phyloP scores from a whole-genome alignment of 2,888 invertebrate species.

The Pheosia gnoma region DNA sequence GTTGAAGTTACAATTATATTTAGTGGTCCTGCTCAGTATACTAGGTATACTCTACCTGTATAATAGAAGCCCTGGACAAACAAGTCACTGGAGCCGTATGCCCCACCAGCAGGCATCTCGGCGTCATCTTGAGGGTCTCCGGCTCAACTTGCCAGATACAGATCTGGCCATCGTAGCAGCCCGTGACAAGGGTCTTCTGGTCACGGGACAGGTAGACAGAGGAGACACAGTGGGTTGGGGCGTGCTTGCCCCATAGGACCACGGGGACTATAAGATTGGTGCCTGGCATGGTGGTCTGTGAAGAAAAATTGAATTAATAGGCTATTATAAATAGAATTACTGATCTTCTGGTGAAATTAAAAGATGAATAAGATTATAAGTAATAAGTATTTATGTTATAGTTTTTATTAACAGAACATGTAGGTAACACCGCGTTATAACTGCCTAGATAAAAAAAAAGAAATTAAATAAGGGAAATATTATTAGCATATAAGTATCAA shows the following conservation, averaged over 20 bases:
- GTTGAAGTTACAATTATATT: too few relatives aligned
- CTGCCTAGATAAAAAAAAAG: too few relatives aligned
- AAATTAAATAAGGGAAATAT: too few relatives aligned
- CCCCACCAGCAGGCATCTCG: constrained; percentile 95
- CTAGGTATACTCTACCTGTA: constrained; percentile 62
- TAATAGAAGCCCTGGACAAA: constrained; percentile 92
- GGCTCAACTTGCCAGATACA: constrained; percentile 95
- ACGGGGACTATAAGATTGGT: constrained; percentile 98
- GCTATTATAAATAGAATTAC: too few relatives aligned
- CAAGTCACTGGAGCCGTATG: constrained; percentile 97
- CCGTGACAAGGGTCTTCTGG: constrained; percentile 96
- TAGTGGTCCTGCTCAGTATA: too few relatives aligned
- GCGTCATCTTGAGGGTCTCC: constrained; percentile 93
- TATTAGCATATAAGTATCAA: too few relatives aligned
- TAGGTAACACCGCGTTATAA: too few relatives aligned
- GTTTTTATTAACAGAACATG: too few relatives aligned
- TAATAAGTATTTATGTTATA: too few relatives aligned
- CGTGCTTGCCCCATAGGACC: constrained; percentile 97
- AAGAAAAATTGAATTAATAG: constrained; percentile 9
- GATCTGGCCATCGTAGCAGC: constrained; percentile 99
- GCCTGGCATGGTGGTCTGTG: constrained; percentile 86
- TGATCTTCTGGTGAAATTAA: too few relatives aligned
- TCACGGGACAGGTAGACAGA: constrained; percentile 96
- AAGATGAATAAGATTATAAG: too few relatives aligned
- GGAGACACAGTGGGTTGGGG: constrained; percentile 98